phyloP scores from a whole-genome alignment of 2,797 vertebrate genomes.

The Bradypodion pumilum region DNA sequence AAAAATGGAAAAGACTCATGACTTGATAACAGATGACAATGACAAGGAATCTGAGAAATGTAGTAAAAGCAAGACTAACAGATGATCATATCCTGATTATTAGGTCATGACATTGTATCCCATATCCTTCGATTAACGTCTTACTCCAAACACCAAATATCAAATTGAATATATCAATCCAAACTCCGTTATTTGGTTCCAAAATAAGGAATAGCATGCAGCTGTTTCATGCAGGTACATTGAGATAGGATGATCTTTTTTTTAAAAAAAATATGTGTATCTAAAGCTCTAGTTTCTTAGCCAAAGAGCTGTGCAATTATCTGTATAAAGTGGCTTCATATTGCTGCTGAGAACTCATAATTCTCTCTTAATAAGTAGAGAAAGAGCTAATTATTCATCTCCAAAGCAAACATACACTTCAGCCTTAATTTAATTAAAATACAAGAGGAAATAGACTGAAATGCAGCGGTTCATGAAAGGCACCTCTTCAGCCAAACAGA shows the following conservation, averaged over 20 bases:
- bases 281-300: slow-evolving; percentile 13
- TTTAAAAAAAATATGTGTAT: not conserved
- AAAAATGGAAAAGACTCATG: no score
- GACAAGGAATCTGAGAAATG: no score
- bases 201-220: no score
- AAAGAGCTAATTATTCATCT: slow-evolving; percentile 33
- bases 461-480: not conserved
- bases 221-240: not conserved
- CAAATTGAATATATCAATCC: not conserved
- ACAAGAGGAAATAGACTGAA: slow-evolving; percentile 2
- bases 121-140: not conserved
- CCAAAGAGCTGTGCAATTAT: not conserved
- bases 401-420: slow-evolving; percentile 18
- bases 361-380: slow-evolving; percentile 25
- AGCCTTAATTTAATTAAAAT: slow-evolving; percentile 16
- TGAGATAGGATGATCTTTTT: not conserved
- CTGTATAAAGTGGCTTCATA: slow-evolving; percentile 23
- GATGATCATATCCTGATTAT: no score
- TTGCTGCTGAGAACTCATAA: slow-evolving; percentile 15
- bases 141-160: not conserved
- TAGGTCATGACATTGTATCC: not conserved
- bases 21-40: no score
- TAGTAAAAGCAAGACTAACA: no score
- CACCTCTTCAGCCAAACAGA: not conserved
- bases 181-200: not conserved